Evolutionary conservation across 2,888 invertebrate genomes (phyloP), one percentile per base, ranked within the genome.

Genomic region (Homarus gammarus): DNA sequence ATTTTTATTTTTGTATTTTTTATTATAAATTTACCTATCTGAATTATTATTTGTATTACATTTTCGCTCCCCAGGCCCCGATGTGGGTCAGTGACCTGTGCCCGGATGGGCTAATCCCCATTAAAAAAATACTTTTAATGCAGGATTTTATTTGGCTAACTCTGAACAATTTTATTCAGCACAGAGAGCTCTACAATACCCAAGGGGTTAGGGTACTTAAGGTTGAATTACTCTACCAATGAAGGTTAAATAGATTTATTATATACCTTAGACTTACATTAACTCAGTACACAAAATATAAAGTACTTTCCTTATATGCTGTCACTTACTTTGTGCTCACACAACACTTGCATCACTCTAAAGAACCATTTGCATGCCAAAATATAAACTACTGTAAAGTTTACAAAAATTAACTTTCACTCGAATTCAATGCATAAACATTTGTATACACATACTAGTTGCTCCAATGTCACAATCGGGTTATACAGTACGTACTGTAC

Each of bases 251-350:
- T 64, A 56, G n/a, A 78, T 86, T 78, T 86, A 86, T 79, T 85
- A 64, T 86, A 51, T 68, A 73, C 44, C 72, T 82, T 87, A 87
- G 44, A 78, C 27, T 82, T 81, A 82, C 61, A 38, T 36, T 89
- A 89, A 89, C 88, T 89, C 84, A 84, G 88, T 89, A 89, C 88
- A 89, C 88, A 89, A 89, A 89, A 89, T 89, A 89, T 89, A 89
- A 84, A 89, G 88, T 89, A 89, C 82, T 88, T 89, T 82, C 73
- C 78, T 84, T 61, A n/a, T 79, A 38, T 38, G 18, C 40, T 36
- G 40, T 78, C 78, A 78, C 31, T 78, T 36, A 56, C 33, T 77
- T 78, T 78, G 78, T 78, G 78, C 78, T 56, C 78, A 78, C 56
- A 78, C 51, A 78, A 78, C 78, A 56, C 78, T 51, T 56, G 36